Evolutionary conservation across 2,797 vertebrate genomes (phyloP).

Genomic region (Syndactyla subalaris): DNA sequence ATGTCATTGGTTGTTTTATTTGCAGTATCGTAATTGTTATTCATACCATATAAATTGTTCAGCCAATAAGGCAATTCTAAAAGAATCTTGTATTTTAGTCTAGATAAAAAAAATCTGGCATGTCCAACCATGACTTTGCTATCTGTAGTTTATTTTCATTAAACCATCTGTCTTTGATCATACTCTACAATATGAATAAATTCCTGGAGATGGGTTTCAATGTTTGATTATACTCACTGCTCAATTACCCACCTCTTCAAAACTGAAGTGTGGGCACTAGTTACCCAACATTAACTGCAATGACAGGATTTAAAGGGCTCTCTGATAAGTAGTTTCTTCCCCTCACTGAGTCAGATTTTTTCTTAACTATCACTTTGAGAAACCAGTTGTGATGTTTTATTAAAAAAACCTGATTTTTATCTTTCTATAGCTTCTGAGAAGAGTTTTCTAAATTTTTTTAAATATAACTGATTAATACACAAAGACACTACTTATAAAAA

Average conservation of each 20-base stretch:
- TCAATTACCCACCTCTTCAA: not conserved
- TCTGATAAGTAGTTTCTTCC: not conserved
- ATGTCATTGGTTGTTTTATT: not conserved
- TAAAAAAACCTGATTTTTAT: not conserved
- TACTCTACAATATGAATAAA: not conserved
- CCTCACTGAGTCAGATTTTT: not conserved
- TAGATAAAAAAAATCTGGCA: not conserved
- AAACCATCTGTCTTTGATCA: not conserved
- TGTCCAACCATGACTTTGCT: not conserved
- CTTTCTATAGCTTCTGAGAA: not conserved
- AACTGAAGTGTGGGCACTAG: not conserved
- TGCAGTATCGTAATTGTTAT: not conserved
- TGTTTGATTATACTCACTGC: not conserved
- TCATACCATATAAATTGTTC: not conserved
- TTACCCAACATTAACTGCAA: not conserved
- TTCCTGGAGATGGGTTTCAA: not conserved
- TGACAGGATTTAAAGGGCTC: not conserved
- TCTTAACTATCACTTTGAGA: not conserved
- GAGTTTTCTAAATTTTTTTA: not conserved
- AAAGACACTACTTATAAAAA: not conserved
- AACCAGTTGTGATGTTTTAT: not conserved
- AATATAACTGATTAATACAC: not conserved
- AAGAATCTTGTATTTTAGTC: not conserved
- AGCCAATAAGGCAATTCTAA: not conserved
- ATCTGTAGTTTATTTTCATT: not conserved